Conservation (phyloP, 2,113 vertebrate species). For the Cynopterus brachyotis region DNA sequence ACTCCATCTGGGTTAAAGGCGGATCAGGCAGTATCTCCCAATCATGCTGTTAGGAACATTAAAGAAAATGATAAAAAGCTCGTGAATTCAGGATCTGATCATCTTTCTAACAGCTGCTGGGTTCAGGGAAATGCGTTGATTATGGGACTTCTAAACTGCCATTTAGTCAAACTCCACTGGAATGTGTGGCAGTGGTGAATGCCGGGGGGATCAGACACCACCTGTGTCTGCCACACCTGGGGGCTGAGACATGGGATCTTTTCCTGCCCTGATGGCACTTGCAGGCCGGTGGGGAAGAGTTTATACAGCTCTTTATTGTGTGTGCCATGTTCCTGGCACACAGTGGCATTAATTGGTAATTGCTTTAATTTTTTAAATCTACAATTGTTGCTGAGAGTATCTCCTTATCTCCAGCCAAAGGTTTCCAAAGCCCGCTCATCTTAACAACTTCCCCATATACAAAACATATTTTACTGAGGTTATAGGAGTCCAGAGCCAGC, state of each 20-base stretch:
- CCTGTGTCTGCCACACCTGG: background rate
- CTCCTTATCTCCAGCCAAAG: background rate
- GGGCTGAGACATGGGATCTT: background rate
- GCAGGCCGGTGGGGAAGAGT: background rate
- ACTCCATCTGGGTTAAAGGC: background rate
- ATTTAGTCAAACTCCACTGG: background rate
- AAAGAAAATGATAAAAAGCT: background rate
- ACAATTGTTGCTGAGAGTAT: background rate
- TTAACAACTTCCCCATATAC: background rate
- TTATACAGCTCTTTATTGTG: background rate
- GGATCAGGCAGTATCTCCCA: background rate
- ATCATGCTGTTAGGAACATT: background rate
- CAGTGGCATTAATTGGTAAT: background rate
- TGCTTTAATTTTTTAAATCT: background rate
- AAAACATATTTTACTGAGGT: background rate
- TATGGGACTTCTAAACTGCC: background rate
- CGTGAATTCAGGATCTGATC: background rate
- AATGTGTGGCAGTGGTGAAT: background rate
- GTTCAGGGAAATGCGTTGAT: accelerated
- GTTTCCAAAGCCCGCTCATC: background rate
- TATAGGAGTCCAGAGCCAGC: background rate
- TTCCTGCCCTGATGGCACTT: background rate
- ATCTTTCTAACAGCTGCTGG: background rate
- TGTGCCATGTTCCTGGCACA: background rate
- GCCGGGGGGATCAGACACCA: background rate